Percentiles rank a stretch among this genome's conserved stretches.
Evolutionary conservation across 2,113 vertebrate genomes (phyloP).

Genomic region (Poeciliopsis retropinna): DNA sequence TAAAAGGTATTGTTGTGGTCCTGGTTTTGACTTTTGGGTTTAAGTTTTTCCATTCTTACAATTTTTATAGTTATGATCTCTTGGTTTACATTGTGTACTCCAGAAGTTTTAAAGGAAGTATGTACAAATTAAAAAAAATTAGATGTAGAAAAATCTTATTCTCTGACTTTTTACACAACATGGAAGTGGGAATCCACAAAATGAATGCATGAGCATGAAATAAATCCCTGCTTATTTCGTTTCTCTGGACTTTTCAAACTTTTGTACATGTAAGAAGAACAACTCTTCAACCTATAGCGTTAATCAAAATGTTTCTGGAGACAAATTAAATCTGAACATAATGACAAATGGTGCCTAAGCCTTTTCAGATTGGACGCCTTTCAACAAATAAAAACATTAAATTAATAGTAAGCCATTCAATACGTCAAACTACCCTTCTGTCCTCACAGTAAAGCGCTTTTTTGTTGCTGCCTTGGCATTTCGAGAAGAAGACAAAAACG

Average conservation of each 20-base stretch:
- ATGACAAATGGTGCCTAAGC: neutral
- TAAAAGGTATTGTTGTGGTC: too few species aligned
- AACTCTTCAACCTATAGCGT: neutral
- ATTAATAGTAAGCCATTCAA: neutral
- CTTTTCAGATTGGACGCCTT: neutral
- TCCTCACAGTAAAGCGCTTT: neutral
- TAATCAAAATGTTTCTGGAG: too few species aligned
- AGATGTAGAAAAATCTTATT: too few species aligned
- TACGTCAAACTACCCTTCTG: neutral
- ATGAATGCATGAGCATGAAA: neutral
- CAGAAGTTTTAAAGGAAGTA: too few species aligned
- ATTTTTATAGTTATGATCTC: too few species aligned
- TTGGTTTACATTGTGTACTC: too few species aligned
- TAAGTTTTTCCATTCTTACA: too few species aligned
- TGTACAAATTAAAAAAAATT: too few species aligned
- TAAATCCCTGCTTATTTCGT: too few species aligned
- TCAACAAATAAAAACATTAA: neutral
- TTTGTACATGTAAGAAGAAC: neutral
- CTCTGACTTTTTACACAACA: neutral
- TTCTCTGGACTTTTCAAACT: neutral
- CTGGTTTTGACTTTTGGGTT: too few species aligned
- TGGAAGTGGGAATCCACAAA: neutral
- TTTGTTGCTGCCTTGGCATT: conserved; percentile 3
- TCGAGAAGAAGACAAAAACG: neutral
- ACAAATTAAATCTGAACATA: neutral